phyloP scores from a whole-genome alignment of 2,797 vertebrate genomes.

The Coracias cyanogaster region DNA sequence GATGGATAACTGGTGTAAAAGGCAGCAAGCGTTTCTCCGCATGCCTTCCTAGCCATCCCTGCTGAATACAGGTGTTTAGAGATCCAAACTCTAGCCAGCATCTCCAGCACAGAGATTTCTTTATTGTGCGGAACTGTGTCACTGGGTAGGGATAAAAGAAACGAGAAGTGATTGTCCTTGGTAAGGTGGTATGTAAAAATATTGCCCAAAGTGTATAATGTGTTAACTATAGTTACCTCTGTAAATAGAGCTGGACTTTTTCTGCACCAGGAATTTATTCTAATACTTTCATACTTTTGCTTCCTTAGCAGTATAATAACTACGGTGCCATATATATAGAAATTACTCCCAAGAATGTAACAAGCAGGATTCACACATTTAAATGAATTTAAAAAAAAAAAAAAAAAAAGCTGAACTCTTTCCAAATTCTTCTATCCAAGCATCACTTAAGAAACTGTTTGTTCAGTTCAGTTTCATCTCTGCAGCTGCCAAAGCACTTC shows the following conservation, averaged over 20 bases:
- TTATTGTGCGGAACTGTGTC: slow-evolving; percentile 27
- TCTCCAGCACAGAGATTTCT: not conserved
- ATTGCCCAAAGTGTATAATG: slow-evolving; percentile 56
- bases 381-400: slow-evolving; percentile 76
- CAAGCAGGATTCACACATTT: slow-evolving; percentile 84
- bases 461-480: slow-evolving; percentile 85
- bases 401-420: slow-evolving; percentile 75
- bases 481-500: slow-evolving; percentile 81
- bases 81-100: not conserved
- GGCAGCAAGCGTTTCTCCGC: not conserved
- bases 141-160: slow-evolving; percentile 58
- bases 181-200: slow-evolving; percentile 29
- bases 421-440: slow-evolving; percentile 84
- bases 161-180: slow-evolving; percentile 59
- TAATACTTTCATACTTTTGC: slow-evolving; percentile 77
- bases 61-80: not conserved
- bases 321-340: slow-evolving; percentile 72
- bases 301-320: slow-evolving; percentile 75
- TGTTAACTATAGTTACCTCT: slow-evolving; percentile 78
- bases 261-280: slow-evolving; percentile 68
- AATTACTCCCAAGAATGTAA: slow-evolving; percentile 78
- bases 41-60: not conserved
- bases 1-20: not conserved
- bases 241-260: slow-evolving; percentile 76
- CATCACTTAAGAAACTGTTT: slow-evolving; percentile 86